Percentiles rank a stretch among this genome's conserved stretches.
phyloP scores from a whole-genome alignment of 2,888 invertebrate genomes.

The Enchytraeus crypticus region DNA sequence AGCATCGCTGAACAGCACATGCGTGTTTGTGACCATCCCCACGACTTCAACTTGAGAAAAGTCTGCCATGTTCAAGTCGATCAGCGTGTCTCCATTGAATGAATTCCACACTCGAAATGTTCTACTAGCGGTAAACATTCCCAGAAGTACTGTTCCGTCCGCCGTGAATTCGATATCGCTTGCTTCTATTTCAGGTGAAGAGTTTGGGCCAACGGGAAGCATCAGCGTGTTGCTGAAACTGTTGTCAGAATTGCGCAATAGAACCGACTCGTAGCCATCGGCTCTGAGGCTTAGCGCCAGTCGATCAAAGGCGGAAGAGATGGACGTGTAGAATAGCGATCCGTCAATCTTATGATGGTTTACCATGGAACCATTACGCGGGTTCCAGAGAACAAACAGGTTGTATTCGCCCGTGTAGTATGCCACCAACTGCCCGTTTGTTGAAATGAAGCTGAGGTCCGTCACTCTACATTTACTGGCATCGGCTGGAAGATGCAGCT shows the following conservation, averaged over 20 bases:
- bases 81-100: conserved; percentile 24
- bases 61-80: neutral
- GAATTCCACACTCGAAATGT: conserved; percentile 26
- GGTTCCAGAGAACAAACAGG: conserved; percentile 20
- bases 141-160: conserved; percentile 25
- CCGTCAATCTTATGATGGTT: conserved; percentile 3
- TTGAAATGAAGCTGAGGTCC: conserved; percentile 20
- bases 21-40: conserved; percentile 27
- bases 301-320: conserved; percentile 23
- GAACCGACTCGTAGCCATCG: conserved; percentile 6
- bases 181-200: conserved; percentile 6
- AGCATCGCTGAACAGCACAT: conserved; percentile 19
- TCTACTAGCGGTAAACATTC: conserved; percentile 8
- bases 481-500: no score
- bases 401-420: conserved; percentile 13
- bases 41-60: conserved; percentile 7
- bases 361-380: conserved; percentile 13
- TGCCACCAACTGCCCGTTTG: conserved; percentile 20
- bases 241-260: conserved; percentile 20
- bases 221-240: conserved; percentile 9
- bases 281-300: conserved; percentile 16
- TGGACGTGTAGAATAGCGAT: conserved; percentile 14
- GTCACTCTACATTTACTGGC: no score
- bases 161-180: conserved; percentile 22
- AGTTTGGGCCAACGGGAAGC: conserved; percentile 1